Percentiles rank a stretch among this genome's conserved stretches.
Conservation (phyloP, 2,888 invertebrate genomes). For the Leptarthrus brevirostris region DNA sequence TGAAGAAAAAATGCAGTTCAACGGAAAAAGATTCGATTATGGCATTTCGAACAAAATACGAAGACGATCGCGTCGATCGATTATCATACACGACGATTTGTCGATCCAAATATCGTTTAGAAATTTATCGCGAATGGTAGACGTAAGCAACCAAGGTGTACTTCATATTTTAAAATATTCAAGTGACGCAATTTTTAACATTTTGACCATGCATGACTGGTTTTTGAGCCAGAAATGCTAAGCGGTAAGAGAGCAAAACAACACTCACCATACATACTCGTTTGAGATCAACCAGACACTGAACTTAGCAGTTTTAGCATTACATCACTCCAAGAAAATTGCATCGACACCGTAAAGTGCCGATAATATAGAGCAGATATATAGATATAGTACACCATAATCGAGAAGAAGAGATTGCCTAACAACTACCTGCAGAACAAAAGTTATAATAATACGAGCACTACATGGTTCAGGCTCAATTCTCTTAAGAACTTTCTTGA, state of each 20-base stretch:
- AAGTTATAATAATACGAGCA: neutral
- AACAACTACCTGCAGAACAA: no score
- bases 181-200: conserved; percentile 42
- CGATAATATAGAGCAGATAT: conserved; percentile 2
- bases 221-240: neutral
- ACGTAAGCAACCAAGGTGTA: conserved; percentile 3
- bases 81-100: no score
- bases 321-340: conserved; percentile 28
- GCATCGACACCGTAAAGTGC: conserved; percentile 34
- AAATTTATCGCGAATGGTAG: neutral
- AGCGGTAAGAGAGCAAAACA: neutral
- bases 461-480: conserved; percentile 5
- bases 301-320: conserved; percentile 27
- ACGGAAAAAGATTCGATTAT: neutral
- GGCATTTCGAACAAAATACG: neutral
- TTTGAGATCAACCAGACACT: conserved; percentile 25
- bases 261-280: conserved; percentile 1
- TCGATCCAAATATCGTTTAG: neutral
- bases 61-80: no score
- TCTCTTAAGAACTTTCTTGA: conserved; percentile 30
- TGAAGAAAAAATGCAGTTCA: neutral
- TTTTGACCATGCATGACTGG: conserved; percentile 26
- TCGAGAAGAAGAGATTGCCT: neutral
- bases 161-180: conserved; percentile 32
- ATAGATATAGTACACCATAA: neutral